Evolutionary conservation across 2,113 vertebrate species (phyloP).

Genomic region (Nematolebias whitei): DNA sequence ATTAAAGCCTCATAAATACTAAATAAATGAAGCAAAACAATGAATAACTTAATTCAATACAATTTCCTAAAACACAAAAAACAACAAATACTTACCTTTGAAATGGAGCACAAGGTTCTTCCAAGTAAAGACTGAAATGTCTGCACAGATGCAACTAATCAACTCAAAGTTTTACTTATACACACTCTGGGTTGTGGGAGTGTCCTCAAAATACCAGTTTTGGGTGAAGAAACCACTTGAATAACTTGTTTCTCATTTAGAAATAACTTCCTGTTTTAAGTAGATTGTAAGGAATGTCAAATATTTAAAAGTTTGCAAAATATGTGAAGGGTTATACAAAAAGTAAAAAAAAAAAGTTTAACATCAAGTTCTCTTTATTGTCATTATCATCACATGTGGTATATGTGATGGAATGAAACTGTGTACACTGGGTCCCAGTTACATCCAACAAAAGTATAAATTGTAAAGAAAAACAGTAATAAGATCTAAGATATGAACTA

Average conservation of each 20-base stretch:
- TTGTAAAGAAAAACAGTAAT: too few relatives aligned
- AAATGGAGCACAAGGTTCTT: neutral
- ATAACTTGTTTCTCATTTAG: too few relatives aligned
- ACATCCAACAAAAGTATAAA: too few relatives aligned
- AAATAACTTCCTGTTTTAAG: neutral
- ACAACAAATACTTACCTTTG: conserved; percentile 13
- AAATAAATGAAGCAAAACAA: too few relatives aligned
- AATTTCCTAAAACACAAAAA: neutral
- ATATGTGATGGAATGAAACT: too few relatives aligned
- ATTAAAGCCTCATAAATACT: too few relatives aligned
- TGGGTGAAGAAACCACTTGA: neutral
- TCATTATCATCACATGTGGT: too few relatives aligned
- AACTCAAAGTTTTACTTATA: neutral
- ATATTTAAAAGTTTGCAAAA: neutral
- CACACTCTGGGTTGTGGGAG: neutral
- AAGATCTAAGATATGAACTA: too few relatives aligned
- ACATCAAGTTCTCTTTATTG: too few relatives aligned
- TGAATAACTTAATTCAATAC: too few relatives aligned
- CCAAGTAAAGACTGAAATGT: neutral
- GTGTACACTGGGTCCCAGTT: too few relatives aligned
- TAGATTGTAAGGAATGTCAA: neutral
- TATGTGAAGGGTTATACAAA: neutral
- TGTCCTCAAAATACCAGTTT: too few relatives aligned
- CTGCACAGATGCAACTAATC: neutral
- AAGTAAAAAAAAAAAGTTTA: neutral